Evolutionary conservation across 2,797 vertebrate genomes (phyloP), one percentile per base, ranked within the genome.

Genomic region (Thalassophryne amazonica): DNA sequence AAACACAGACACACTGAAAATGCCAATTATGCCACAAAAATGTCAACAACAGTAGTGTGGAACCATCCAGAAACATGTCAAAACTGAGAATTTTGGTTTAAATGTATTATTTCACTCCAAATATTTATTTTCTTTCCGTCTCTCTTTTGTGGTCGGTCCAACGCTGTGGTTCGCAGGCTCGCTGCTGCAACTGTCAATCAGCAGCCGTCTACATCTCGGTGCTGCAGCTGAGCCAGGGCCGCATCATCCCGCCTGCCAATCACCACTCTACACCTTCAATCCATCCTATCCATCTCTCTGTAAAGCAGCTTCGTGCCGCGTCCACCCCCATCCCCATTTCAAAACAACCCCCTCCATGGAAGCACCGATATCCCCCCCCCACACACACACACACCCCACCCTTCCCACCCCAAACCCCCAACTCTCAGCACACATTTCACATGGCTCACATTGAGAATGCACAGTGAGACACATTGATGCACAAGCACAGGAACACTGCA

Each of bases 231-330:
- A 92, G 88, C 90, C 91, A 90, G 72, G 89, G 87, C 71, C 45
- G 80, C 92, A 85, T 86, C 86, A 85, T 91, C 89, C 79, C 42
- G 73, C 69, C 89, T 92, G 93, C 87, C 94, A 93, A 90, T 94
- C 93, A 94, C 86, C 55, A 77, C 78, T 83, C 83, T 77, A 52
- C 69, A 73, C 79, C 78, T 80, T 76, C 77, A 77, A 76, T 80
- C 62, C 70, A 28, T 68, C 63, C 74, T 69, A 71, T 78, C 78
- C 70, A 74, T 73, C 79, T 81, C 71, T 61, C 70, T 69, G 73
- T 79, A 78, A 83, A 78, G 76, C 71, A 80, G 73, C 75, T 68
- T 33, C 25, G 37, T 72, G 40, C 60, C 18, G 40, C 28, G 1
- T 5, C 19, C 2, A 10, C 1, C 13, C 59, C 3, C 17, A 38